Conservation (phyloP, 2,113 vertebrate species). For the Crotalus viridis region DNA sequence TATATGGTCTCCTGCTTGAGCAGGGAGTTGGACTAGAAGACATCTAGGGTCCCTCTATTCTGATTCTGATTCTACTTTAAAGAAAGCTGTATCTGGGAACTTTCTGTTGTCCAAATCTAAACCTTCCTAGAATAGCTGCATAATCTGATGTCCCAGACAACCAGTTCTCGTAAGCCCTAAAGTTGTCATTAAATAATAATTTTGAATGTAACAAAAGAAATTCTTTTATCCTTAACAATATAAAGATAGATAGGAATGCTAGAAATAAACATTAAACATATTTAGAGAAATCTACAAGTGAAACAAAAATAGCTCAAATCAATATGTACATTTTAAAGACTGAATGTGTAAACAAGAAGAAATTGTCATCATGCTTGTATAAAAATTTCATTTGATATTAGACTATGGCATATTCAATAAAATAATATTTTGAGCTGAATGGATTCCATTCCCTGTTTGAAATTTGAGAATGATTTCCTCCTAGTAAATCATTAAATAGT, state of each 20-base stretch:
- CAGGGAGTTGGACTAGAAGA: no score
- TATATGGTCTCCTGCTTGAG: no score
- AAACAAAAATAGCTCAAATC: neutral
- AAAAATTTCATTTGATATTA: neutral
- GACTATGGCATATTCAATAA: neutral
- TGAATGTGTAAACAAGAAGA: neutral
- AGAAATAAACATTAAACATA: neutral
- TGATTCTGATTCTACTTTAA: no score
- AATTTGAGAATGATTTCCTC: neutral
- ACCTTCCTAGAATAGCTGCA: no score
- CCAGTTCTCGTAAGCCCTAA: neutral
- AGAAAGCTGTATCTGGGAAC: no score
- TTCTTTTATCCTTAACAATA: neutral
- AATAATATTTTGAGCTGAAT: neutral
- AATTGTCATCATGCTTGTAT: neutral
- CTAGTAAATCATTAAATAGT: neutral
- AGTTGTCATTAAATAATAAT: neutral
- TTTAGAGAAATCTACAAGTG: neutral
- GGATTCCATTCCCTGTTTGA: neutral
- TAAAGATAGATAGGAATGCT: neutral
- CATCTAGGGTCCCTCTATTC: no score
- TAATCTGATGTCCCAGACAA: no score
- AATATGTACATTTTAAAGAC: neutral
- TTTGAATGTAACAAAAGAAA: neutral
- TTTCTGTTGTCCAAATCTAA: no score